Base-by-base conservation (phyloP, 2,113 vertebrate species). In the Acrocephalus kingi region DNA sequence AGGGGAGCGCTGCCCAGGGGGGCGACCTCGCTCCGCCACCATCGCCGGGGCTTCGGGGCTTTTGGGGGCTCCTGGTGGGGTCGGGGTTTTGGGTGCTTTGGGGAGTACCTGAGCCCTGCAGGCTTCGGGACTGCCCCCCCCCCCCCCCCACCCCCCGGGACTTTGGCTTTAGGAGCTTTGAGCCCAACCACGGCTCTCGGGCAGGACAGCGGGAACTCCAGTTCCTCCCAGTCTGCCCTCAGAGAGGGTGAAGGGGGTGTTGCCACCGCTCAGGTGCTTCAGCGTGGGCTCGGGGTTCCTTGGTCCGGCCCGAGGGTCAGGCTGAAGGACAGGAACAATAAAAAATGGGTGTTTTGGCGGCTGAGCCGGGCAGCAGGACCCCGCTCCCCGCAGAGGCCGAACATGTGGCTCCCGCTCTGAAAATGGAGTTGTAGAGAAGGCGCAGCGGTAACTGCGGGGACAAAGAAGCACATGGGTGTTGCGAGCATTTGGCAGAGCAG, bases 381-480 rank as follows among this genome's bases (percentile, higher is more conserved):
- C 52, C 13, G 4, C 15, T 89, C 45, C 93, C 80, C 10, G 2
- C 87, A 49, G 56, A 84, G 37, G 68, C 91, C 89, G 28, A 67
- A 35, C 89, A 52, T 91, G 96, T 52, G 76, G 39, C 54, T 93
- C 41, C 39, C 15, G n/a, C 71, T 43, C 61, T 7, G 92, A 73
- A 95, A 93, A 89, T 69, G 92, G 91, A 90, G 75, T 84, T 92
- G 85, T 73, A 69, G 77, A 22, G 59, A 58, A 84, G 71, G 85
- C 10, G 45, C 37, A 35, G 59, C 13, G 14, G n/a, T 15, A 56
- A 4, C 71, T 61, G 8, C 67, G 24, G 56, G 89, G 71, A 92
- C 89, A 95, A 97, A 93, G 93, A 68, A 73, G 35, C 84, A 77
- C 95, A 87, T 69, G 81, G 76, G 73, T 87, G 66, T 10, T 80